These are phyloP conservation scores for Gari tellinella DNA, from an alignment of 2,888 invertebrate species.

Conservation along the genomic window DNA sequence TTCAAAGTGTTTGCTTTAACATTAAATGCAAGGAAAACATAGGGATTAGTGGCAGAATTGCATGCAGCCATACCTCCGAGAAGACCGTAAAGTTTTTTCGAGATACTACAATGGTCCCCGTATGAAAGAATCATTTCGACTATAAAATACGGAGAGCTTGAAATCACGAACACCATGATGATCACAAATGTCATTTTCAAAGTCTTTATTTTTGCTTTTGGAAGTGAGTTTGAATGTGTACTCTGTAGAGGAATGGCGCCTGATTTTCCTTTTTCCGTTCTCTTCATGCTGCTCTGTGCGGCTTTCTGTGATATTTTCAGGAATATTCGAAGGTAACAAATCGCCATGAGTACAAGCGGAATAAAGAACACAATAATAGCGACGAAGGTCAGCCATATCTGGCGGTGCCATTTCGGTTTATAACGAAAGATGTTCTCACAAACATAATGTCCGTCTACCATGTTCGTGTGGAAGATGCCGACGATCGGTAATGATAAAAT, in stretches of 20 bases:
- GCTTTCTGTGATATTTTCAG: conserved; percentile 81
- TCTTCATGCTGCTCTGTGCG: conserved; percentile 66
- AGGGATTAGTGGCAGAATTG: conserved; percentile 83
- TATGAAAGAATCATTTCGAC: conserved; percentile 83
- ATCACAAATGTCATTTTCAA: conserved; percentile 84
- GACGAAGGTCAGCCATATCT: conserved; percentile 77
- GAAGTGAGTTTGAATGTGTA: conserved; percentile 80
- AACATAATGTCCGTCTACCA: conserved; percentile 61
- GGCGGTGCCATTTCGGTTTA: conserved; percentile 72
- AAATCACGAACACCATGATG: conserved; percentile 81
- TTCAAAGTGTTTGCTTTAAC: conserved; percentile 58
- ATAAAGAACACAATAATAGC: conserved; percentile 79
- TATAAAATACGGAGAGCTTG: conserved; percentile 82
- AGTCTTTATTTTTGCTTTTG: conserved; percentile 83
- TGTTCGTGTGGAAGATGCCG: conserved; percentile 74
- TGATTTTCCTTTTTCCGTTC: conserved; percentile 70
- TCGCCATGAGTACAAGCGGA: conserved; percentile 78
- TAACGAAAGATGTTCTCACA: conserved; percentile 81
- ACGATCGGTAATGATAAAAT: conserved; percentile 77
- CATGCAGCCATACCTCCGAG: conserved; percentile 82
- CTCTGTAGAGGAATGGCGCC: conserved; percentile 81
- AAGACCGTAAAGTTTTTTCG: conserved; percentile 69
- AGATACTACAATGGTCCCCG: conserved; percentile 73
- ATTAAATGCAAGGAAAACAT: conserved; percentile 82
- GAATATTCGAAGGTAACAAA: conserved; percentile 82